Evolutionary conservation across 2,113 vertebrate species (phyloP).

Genomic region (Labeo rohita): DNA sequence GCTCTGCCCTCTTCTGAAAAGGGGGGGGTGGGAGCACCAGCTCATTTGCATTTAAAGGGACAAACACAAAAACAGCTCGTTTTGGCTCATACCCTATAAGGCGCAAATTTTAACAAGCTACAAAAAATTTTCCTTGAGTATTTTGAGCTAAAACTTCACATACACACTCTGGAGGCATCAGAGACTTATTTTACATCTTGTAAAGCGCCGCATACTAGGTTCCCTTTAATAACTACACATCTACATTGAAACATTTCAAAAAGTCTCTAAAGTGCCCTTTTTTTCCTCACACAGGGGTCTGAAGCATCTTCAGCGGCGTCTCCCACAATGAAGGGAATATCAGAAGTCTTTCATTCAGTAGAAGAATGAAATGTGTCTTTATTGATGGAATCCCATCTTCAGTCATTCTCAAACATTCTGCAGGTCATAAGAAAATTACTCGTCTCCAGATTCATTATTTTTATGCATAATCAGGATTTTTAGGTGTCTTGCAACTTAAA

Average conservation of each 20-base stretch:
- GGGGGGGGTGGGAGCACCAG: too few species aligned
- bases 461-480: background rate
- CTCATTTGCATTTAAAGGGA: too few species aligned
- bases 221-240: background rate
- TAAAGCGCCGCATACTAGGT: too few species aligned
- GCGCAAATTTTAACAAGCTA: too few species aligned
- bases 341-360: background rate
- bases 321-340: slow-evolving; percentile 3
- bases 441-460: background rate
- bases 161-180: too few species aligned
- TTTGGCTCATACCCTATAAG: too few species aligned
- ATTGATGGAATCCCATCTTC: background rate
- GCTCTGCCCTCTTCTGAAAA: too few species aligned
- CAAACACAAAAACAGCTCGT: too few species aligned
- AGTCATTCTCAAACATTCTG: background rate
- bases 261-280: background rate
- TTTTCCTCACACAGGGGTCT: background rate
- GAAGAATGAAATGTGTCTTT: slow-evolving; percentile 5
- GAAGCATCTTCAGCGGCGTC: background rate
- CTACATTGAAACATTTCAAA: background rate
- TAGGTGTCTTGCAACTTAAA: background rate
- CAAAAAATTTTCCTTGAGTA: too few species aligned
- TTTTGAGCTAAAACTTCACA: too few species aligned
- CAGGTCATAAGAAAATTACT: background rate
- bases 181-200: too few species aligned